phyloP scores from a whole-genome alignment of 1,140 invertebrate species.

The silkworm (Bombyx mori) region ASM3026992v2 NC_085117.1:15809501-15810000 shows the following conservation, averaged over 20 bases:
- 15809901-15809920: too few relatives aligned
- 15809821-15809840: too few relatives aligned
- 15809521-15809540: conserved; percentile 83
- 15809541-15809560: conserved; percentile 81
- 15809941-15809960: too few relatives aligned
- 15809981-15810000: too few relatives aligned
- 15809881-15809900: too few relatives aligned
- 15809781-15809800: too few relatives aligned
- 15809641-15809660: conserved; percentile 99
- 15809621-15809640: conserved; percentile 93
- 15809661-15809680: conserved; percentile 98
- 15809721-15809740: conserved; percentile 94
- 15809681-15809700: conserved; percentile 96
- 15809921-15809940: too few relatives aligned
- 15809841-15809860: too few relatives aligned
- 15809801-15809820: too few relatives aligned
- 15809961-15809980: too few relatives aligned
- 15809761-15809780: too few relatives aligned
- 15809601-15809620: conserved; percentile 79
- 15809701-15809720: conserved; percentile 97
- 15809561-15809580: conserved; percentile 87
- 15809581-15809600: conserved; percentile 90
- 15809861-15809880: too few relatives aligned
- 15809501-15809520: conserved; percentile 73
- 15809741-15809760: not conserved